Evolutionary conservation across 2,797 vertebrate genomes (phyloP), one percentile per base, ranked within the genome.

Genomic region (Microctenopoma steveboyesi): DNA sequence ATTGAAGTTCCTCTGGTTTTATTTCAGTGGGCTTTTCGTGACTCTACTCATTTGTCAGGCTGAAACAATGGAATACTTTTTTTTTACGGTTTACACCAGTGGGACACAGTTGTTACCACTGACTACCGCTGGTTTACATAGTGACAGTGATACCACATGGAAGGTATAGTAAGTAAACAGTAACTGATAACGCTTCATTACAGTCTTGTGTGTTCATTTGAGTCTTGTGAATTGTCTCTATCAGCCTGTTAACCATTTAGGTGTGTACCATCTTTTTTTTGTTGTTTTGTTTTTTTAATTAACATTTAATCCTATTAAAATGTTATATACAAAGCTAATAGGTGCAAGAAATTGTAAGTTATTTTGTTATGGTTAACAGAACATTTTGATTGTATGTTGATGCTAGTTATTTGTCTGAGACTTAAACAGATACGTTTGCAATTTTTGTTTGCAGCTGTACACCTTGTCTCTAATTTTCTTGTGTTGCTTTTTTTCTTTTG

Each of bases 11-110:
- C 60, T 69, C 5, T 50, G 54, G 62, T 46, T 68, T 35, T 25
- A 58, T 64, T 78, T 43, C 28, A 64, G 45, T 65, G 16, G 37
- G 43, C 11, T 67, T 75, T 61, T 12, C 56, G 13, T 47, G 43
- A 60, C 51, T 48, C 42, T 46, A 47, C 71, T 64, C 30, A 49
- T 74, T 64, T 40, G 52, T 58, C 65, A 55, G 65, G 51, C 55
- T 46, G 4, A 37, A 37, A 39, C 7, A 14, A 28, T 69, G 51
- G 15, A 25, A 35, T 46, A 18, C 50, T 9, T 48, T 3, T 55
- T 2, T 49, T 28, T 54, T 54, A 61, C 62, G 53, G 82, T 91
- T 87, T 88, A 85, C 82, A 64, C 65, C 68, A 56, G 69, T 67
- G 62, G 53, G 69, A 78, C 68, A 52, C 3, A 14, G 45, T 15